A percentile compares a stretch with the other conserved stretches of the same genome.
Evolutionary conservation across 2,888 invertebrate species (phyloP).

Genomic region (Sisyra terminalis): DNA sequence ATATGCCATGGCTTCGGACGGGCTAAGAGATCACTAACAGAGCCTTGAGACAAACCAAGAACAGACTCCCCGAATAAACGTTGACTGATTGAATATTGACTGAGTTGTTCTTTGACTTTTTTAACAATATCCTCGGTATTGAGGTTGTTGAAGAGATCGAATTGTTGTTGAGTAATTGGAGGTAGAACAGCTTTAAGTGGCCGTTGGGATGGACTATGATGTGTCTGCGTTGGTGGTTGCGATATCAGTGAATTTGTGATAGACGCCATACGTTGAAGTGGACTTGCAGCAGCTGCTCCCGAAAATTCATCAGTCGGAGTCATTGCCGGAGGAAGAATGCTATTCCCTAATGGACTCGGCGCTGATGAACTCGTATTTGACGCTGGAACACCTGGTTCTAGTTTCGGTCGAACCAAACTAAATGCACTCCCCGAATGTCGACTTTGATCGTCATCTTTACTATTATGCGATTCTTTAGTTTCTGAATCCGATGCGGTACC

Average conservation of each 20-base stretch:
- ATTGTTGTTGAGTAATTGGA: conserved; percentile 96
- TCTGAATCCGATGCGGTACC: conserved; percentile 45
- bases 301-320: conserved; percentile 68
- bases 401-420: conserved; percentile 72
- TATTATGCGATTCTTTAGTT: conserved; percentile 9
- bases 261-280: conserved; percentile 92
- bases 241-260: conserved; percentile 94
- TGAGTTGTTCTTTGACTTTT: conserved; percentile 85
- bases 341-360: conserved; percentile 70
- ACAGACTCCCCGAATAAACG: conserved; percentile 96
- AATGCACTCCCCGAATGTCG: conserved; percentile 68
- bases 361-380: conserved; percentile 60
- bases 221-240: conserved; percentile 71
- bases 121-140: conserved; percentile 98
- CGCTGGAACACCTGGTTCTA: conserved; percentile 53
- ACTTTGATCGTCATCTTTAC: conserved; percentile 22
- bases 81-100: conserved; percentile 94
- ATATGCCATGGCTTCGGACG: conserved; percentile 98
- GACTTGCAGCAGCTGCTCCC: conserved; percentile 72
- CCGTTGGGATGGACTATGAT: conserved; percentile 68
- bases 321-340: conserved; percentile 71
- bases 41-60: conserved; percentile 90
- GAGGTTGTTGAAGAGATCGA: conserved; percentile 92
- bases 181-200: conserved; percentile 93
- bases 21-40: conserved; percentile 92